Percentiles rank a stretch among this genome's conserved stretches.
These are phyloP conservation scores for Thysanoteuthis rhombus DNA, from an alignment of 2,888 invertebrate genomes.

Conservation along the genomic window DNA sequence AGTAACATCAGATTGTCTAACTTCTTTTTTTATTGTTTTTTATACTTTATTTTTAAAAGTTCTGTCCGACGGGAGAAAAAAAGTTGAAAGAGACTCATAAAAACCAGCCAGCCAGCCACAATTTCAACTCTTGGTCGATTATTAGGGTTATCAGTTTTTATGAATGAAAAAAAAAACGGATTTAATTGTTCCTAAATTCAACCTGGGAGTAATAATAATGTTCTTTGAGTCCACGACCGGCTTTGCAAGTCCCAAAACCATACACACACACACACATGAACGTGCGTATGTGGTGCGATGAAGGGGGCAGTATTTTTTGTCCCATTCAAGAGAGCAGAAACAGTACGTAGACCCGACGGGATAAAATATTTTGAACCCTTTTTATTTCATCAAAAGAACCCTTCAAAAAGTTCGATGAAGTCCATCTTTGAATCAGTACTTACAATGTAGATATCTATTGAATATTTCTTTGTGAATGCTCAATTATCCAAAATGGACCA, in stretches of 20 bases:
- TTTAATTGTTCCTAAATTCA: not conserved
- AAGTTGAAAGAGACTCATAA: not conserved
- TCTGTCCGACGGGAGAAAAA: not conserved
- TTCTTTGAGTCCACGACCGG: too few relatives aligned
- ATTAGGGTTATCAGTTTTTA: not conserved
- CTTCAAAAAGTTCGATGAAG: not conserved
- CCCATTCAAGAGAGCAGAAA: not conserved
- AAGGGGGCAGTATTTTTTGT: too few relatives aligned
- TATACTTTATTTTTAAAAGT: not conserved
- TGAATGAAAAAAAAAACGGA: not conserved
- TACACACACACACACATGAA: too few relatives aligned
- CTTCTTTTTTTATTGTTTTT: not conserved
- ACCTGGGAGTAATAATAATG: not conserved
- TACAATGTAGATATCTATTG: not conserved
- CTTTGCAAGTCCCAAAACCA: too few relatives aligned
- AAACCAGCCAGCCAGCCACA: not conserved
- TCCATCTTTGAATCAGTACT: not conserved
- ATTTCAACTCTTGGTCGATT: not conserved
- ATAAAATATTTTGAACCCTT: not conserved
- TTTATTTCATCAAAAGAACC: not conserved
- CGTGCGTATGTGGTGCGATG: too few relatives aligned
- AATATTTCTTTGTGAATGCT: not conserved
- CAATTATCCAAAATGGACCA: not conserved
- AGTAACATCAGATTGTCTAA: not conserved
- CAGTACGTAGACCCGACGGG: not conserved